These are phyloP conservation scores for Arnoldichthys spilopterus DNA, from an alignment of 2,797 vertebrate genomes.

Conservation along the genomic window DNA sequence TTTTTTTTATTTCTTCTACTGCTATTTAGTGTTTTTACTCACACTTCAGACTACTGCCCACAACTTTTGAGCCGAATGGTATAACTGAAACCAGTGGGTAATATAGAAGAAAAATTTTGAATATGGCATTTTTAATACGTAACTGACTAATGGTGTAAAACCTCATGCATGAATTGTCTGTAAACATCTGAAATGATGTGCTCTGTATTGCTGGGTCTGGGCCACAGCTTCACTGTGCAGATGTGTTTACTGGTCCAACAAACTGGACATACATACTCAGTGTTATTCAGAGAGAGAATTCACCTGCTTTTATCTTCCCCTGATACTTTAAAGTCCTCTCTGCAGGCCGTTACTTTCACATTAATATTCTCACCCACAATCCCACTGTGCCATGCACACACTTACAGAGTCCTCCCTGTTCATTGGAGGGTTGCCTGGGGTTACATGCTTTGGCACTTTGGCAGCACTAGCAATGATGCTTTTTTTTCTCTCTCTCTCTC, in stretches of 20 bases:
- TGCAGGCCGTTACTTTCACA: not conserved
- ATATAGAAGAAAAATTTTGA: not conserved
- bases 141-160: not conserved
- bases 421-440: conserved; percentile 29
- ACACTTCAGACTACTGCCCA: too few species aligned
- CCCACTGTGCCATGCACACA: conserved; percentile 23
- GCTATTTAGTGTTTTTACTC: too few species aligned
- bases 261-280: conserved; percentile 13
- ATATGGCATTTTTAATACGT: not conserved
- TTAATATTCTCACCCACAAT: conserved; percentile 8
- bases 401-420: conserved; percentile 26
- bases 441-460: conserved; percentile 41
- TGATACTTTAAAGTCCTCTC: conserved; percentile 38
- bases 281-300: conserved; percentile 24
- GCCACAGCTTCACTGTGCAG: conserved; percentile 14
- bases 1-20: too few species aligned
- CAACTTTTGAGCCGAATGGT: too few species aligned
- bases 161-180: not conserved
- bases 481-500: conserved; percentile 10
- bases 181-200: conserved; percentile 1
- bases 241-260: conserved; percentile 1
- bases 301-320: conserved; percentile 32
- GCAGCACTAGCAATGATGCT: not conserved
- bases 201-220: not conserved
- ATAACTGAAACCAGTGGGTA: too few species aligned